These are phyloP conservation scores for Synergus laeviventris DNA, from an alignment of 2,888 invertebrate genomes.

Conservation along the genomic window DNA sequence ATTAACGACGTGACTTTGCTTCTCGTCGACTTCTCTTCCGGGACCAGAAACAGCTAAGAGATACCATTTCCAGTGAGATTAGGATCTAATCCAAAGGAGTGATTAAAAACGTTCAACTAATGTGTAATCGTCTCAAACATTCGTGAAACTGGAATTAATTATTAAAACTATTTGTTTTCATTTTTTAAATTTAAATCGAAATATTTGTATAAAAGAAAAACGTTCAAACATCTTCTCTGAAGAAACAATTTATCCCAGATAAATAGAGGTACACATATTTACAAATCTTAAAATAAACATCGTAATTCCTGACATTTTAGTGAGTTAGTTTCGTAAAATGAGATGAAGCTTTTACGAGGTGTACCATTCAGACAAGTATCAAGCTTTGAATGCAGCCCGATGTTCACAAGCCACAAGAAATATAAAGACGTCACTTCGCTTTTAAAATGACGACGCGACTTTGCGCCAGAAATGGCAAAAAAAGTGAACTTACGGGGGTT, in stretches of 20 bases:
- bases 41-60: slow-evolving; percentile 28
- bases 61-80: slow-evolving; percentile 23
- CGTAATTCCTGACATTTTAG: slow-evolving; percentile 23
- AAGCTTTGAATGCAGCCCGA: slow-evolving; percentile 25
- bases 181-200: no score
- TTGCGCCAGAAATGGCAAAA: slow-evolving; percentile 28
- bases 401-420: slow-evolving; percentile 22
- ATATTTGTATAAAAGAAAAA: no score
- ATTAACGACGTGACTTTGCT: slow-evolving; percentile 40
- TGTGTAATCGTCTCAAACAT: background rate
- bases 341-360: slow-evolving; percentile 38
- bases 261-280: slow-evolving; percentile 23
- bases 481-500: slow-evolving; percentile 1
- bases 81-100: slow-evolving; percentile 11
- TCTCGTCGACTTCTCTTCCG: slow-evolving; percentile 41
- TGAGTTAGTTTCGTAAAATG: slow-evolving; percentile 39
- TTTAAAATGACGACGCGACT: slow-evolving; percentile 32
- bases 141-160: background rate
- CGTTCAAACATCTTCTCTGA: no score
- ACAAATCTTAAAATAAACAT: slow-evolving; percentile 19
- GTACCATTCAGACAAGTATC: slow-evolving; percentile 20
- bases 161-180: background rate
- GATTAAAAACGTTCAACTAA: background rate
- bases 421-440: slow-evolving; percentile 34
- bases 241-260: background rate